Conservation (phyloP, 2,113 vertebrate genomes). For the Macaca mulatta region DNA sequence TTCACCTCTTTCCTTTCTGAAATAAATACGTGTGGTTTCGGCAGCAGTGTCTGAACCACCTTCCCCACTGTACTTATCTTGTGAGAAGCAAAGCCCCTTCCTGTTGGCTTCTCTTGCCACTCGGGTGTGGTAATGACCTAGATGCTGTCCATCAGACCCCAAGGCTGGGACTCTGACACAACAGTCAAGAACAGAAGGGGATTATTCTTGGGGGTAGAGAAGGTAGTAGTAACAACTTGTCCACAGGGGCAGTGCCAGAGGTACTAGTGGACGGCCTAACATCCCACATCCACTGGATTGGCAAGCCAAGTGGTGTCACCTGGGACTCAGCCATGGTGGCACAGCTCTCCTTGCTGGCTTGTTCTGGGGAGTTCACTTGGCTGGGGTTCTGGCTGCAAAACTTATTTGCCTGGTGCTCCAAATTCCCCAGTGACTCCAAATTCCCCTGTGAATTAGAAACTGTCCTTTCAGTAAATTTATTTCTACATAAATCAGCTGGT, state of each 20-base stretch:
- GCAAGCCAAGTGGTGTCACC: neutral
- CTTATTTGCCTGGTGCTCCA: neutral
- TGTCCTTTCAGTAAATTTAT: neutral
- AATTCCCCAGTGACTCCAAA: neutral
- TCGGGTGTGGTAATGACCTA: neutral
- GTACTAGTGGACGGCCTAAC: neutral
- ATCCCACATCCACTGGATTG: neutral
- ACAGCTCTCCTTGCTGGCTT: neutral
- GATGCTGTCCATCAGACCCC: neutral
- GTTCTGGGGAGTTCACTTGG: neutral
- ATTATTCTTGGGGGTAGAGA: neutral
- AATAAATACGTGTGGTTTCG: neutral
- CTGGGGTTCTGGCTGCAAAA: neutral
- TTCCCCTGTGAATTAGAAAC: neutral
- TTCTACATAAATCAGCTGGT: neutral
- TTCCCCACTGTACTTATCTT: too few relatives aligned
- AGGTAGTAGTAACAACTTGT: neutral
- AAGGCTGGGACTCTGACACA: neutral
- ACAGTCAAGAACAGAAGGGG: neutral
- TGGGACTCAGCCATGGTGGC: neutral
- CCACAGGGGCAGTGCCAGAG: fast-evolving
- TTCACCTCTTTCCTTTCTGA: neutral
- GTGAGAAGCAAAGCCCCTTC: neutral
- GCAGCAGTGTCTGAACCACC: neutral
- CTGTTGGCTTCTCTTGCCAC: neutral